Evolutionary conservation across 1,140 invertebrate species (phyloP), one percentile per base, ranked within the genome.

Genomic region (Hycleus cichorii): DNA sequence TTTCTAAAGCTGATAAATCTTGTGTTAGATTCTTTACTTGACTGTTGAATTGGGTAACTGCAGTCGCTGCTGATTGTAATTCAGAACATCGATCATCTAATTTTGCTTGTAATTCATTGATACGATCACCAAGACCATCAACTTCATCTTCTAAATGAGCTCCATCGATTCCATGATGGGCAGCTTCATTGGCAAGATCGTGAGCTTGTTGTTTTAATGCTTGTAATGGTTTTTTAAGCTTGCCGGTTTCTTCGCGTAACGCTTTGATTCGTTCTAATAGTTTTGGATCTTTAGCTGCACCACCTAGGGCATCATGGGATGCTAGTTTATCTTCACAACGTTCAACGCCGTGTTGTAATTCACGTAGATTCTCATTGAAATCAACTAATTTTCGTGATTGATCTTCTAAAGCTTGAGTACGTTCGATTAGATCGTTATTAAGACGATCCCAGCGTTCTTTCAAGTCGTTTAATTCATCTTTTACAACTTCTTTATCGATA

Each of bases 381-480:
- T 96, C 91, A 46, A 83, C 80, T 44, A 97, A 77, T 54, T 88
- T 86, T 45, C 89, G 84, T 1, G 86, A 83, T 11, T 90, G 86
- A 58, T 93, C 90, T 76, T 97, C 93, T 45, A 97, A 76, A 68
- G 86, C 80, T 76, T 91, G 83, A 52, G 87, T 81, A 69, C 86
- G 69, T 72, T 72, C 59, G 60, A 77, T 77, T 48, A 78, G 66
- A 80, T 88, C 90, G 69, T 91, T 89, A 69, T 94, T 94, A 1
- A 97, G 77, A 69, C 84, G 85, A 69, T 95, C 92, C 94, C 94
- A 97, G 69, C 91, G 78, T 51, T 87, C 83, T 74, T 90, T 92
- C 70, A 95, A 83, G 47, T 82, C 80, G 51, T 83, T 78, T 2
- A 96, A 74, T 69, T 94, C 88, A 32, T 86, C 84, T 68, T 90